A percentile compares a stretch with the other conserved stretches of the same genome.
phyloP scores from a whole-genome alignment of 2,797 vertebrate genomes.

The Lates japonicus region DNA sequence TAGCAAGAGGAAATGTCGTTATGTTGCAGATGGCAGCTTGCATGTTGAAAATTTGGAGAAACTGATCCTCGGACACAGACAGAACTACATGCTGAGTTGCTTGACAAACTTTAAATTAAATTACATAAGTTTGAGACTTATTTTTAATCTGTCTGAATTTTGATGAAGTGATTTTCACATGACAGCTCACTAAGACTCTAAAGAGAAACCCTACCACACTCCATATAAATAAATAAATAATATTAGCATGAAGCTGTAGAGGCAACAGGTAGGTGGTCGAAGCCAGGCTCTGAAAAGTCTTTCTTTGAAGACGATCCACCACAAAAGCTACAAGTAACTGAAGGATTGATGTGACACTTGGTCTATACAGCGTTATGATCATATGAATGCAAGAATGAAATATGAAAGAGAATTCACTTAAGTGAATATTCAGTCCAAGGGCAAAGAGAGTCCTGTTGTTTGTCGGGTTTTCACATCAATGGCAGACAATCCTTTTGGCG shows the following conservation, averaged over 20 bases:
- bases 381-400: conserved; percentile 58
- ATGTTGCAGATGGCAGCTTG: too few relatives aligned
- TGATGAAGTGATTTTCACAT: background rate
- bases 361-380: conserved; percentile 32
- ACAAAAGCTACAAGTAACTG: conserved; percentile 45
- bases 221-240: background rate
- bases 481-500: conserved; percentile 53
- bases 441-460: conserved; percentile 47
- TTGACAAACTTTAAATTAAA: background rate
- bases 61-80: too few relatives aligned
- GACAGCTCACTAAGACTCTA: background rate
- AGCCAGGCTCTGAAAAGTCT: conserved; percentile 13
- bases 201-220: background rate
- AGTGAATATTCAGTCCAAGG: conserved; percentile 63
- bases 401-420: conserved; percentile 57
- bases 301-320: conserved; percentile 1
- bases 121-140: background rate
- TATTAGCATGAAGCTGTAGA: background rate
- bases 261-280: conserved; percentile 21
- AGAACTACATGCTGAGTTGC: too few relatives aligned
- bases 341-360: conserved; percentile 32
- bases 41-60: too few relatives aligned
- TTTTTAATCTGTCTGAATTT: background rate
- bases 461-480: conserved; percentile 39
- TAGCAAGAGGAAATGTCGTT: too few relatives aligned